phyloP scores from a whole-genome alignment of 2,797 vertebrate species.

The Hafferia zeledoni region DNA sequence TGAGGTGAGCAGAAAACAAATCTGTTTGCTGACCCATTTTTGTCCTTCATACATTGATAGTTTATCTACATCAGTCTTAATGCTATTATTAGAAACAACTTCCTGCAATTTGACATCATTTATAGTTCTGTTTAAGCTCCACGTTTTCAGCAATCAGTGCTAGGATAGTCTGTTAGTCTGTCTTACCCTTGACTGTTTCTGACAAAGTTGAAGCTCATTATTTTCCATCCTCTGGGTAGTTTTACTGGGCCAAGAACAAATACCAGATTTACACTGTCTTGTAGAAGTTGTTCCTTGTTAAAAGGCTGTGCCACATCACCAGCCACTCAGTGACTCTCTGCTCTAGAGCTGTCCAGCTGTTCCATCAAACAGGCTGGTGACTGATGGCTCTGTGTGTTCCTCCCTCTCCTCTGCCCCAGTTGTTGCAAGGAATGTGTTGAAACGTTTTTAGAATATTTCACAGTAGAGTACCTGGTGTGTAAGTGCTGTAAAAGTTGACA shows the following conservation, averaged over 20 bases:
- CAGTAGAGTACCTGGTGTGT: background rate
- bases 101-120: background rate
- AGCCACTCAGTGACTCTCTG: background rate
- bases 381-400: background rate
- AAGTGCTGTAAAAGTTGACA: background rate
- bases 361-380: background rate
- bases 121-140: background rate
- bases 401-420: background rate
- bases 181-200: background rate
- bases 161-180: background rate
- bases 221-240: background rate
- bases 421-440: background rate
- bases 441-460: background rate
- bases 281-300: background rate
- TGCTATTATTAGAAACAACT: background rate
- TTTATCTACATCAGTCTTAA: background rate
- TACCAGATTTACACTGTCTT: accelerated
- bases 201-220: background rate
- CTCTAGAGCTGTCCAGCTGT: background rate
- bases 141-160: background rate
- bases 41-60: background rate
- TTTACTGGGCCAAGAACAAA: background rate
- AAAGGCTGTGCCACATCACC: background rate
- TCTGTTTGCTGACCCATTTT: background rate
- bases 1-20: background rate